Evolutionary conservation across 2,113 vertebrate genomes (phyloP).

Genomic region (Procavia capensis): DNA sequence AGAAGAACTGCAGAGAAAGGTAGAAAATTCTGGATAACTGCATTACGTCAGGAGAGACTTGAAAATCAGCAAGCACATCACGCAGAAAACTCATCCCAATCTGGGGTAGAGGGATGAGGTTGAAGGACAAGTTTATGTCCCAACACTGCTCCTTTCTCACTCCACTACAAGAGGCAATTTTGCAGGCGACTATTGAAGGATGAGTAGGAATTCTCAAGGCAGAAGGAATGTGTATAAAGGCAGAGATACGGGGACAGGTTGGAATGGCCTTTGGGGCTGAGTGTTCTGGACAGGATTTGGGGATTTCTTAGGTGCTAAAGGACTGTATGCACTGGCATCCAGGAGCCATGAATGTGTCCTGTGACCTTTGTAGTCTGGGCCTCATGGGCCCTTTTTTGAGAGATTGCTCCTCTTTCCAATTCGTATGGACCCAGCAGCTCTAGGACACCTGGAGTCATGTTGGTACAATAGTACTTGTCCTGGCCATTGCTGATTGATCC

Average conservation of each 20-base stretch:
- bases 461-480: accelerated
- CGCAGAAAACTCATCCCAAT: background rate
- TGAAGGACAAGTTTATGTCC: background rate
- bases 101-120: accelerated
- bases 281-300: background rate
- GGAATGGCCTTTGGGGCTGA: background rate
- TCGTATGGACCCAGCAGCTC: accelerated
- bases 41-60: background rate
- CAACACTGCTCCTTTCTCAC: background rate
- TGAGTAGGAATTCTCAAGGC: background rate
- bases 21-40: background rate
- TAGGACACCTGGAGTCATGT: accelerated
- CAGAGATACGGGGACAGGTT: background rate
- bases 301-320: background rate
- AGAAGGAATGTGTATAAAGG: background rate
- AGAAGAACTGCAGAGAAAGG: background rate
- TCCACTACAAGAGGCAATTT: background rate
- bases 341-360: background rate
- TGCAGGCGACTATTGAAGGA: background rate
- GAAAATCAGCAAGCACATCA: background rate
- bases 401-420: background rate
- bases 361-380: background rate
- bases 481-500: accelerated
- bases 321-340: accelerated
- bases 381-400: background rate